These are phyloP conservation scores for Procambarus virginalis DNA, from an alignment of 1,140 invertebrate species.

Conservation along the genomic window DNA sequence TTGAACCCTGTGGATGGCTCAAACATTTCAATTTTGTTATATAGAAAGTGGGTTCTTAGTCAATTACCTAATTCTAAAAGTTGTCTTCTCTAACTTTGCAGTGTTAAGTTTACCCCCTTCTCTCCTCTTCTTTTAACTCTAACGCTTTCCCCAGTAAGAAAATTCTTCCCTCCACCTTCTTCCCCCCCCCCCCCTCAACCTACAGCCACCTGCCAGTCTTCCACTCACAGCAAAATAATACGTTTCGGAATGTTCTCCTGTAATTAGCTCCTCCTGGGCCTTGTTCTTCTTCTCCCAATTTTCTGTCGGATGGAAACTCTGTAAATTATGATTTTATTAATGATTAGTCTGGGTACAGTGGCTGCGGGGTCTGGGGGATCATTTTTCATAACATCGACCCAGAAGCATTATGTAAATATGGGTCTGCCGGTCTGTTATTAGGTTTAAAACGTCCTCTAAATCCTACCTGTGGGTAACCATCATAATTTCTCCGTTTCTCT, in stretches of 20 bases:
- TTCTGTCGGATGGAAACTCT: constrained; percentile 1
- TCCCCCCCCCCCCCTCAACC: not conserved
- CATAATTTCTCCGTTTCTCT: too few relatives aligned
- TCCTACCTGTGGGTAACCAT: too few relatives aligned
- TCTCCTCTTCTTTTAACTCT: not conserved
- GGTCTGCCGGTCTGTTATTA: not conserved
- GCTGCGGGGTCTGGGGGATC: not conserved
- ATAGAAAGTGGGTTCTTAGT: too few relatives aligned
- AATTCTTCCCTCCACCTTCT: not conserved
- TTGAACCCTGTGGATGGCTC: too few relatives aligned
- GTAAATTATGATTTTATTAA: constrained; percentile 29
- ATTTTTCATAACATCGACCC: constrained; percentile 10
- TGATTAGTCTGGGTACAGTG: not conserved
- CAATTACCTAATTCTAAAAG: too few relatives aligned
- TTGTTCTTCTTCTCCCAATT: not conserved
- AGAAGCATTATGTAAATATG: not conserved
- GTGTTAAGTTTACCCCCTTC: too few relatives aligned
- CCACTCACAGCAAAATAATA: not conserved
- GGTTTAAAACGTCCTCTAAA: not conserved
- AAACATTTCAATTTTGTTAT: too few relatives aligned
- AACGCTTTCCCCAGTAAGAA: too few relatives aligned
- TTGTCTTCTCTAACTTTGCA: too few relatives aligned
- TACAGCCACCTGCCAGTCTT: too few relatives aligned
- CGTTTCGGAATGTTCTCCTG: not conserved
- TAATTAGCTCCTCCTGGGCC: not conserved